These are phyloP conservation scores for Rhyacichthys aspro DNA, from an alignment of 2,797 vertebrate species.

Conservation along the genomic window DNA sequence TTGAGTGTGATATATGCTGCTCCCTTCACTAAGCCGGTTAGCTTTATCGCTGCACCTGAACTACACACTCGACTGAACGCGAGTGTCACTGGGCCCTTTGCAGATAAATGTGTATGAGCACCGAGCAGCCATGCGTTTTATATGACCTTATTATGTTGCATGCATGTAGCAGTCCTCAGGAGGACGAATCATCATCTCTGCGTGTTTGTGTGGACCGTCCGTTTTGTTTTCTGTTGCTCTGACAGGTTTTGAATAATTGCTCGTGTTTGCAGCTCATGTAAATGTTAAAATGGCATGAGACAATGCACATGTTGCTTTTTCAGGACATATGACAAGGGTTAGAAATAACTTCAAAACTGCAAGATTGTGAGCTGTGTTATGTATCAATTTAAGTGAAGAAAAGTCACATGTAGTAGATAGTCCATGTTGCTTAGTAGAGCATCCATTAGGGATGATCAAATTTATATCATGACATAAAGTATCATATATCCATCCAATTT, in stretches of 20 bases:
- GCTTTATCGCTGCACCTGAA: constrained; percentile 64
- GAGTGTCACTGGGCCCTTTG: constrained; percentile 29
- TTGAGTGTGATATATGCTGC: constrained; percentile 36
- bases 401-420: too few relatives aligned
- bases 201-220: constrained; percentile 3
- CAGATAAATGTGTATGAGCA: constrained; percentile 62
- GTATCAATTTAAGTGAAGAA: too few relatives aligned
- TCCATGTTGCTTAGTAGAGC: too few relatives aligned
- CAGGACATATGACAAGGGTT: too few relatives aligned
- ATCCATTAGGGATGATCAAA: too few relatives aligned
- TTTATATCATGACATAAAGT: too few relatives aligned
- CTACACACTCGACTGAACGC: constrained; percentile 43
- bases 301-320: too few relatives aligned
- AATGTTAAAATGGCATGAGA: too few relatives aligned
- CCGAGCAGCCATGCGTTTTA: constrained; percentile 59
- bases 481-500: too few relatives aligned
- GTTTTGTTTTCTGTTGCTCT: constrained; percentile 17
- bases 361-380: too few relatives aligned
- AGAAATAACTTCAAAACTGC: too few relatives aligned
- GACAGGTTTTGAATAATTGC: constrained; percentile 44
- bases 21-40: constrained; percentile 40
- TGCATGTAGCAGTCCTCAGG: constrained; percentile 44
- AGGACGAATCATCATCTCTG: constrained; percentile 31
- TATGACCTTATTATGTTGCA: constrained; percentile 69
- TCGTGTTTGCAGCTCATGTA: constrained; percentile 12